Conservation (phyloP, 2,797 vertebrate genomes). For the Psittacula echo region DNA sequence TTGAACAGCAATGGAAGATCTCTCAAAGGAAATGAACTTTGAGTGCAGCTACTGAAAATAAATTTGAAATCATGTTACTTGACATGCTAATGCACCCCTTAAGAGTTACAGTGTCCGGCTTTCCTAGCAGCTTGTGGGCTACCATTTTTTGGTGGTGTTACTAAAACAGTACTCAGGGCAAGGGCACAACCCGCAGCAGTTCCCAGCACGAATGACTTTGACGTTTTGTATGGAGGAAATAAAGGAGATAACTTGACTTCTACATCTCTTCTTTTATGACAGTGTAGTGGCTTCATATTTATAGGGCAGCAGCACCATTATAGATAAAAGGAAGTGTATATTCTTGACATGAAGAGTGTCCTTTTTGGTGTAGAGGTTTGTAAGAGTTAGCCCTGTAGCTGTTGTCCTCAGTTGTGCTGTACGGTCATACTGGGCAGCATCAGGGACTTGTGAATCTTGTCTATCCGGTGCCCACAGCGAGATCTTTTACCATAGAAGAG, state of each 20-base stretch:
- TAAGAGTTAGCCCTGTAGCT: background rate
- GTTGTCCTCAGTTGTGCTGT: background rate
- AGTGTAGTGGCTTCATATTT: background rate
- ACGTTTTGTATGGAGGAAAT: background rate
- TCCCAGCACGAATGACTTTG: background rate
- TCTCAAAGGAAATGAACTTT: background rate
- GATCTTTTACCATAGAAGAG: background rate
- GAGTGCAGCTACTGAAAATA: background rate
- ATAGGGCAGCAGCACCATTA: background rate
- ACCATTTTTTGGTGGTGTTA: background rate
- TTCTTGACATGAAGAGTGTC: background rate
- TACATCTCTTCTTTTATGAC: background rate
- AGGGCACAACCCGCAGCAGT: accelerated
- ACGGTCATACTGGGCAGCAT: accelerated
- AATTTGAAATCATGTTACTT: background rate
- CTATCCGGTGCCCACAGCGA: background rate
- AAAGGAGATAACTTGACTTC: background rate
- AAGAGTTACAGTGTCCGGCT: background rate
- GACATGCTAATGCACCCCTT: background rate
- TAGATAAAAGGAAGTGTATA: background rate
- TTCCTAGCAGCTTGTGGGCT: background rate
- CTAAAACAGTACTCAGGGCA: background rate
- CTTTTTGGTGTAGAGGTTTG: accelerated
- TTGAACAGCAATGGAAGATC: background rate
- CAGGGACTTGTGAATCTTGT: background rate